Base-by-base conservation (phyloP, 30 jellyfish, hydroid and myxozoan species). In the Cassiopea andromeda region DNA sequence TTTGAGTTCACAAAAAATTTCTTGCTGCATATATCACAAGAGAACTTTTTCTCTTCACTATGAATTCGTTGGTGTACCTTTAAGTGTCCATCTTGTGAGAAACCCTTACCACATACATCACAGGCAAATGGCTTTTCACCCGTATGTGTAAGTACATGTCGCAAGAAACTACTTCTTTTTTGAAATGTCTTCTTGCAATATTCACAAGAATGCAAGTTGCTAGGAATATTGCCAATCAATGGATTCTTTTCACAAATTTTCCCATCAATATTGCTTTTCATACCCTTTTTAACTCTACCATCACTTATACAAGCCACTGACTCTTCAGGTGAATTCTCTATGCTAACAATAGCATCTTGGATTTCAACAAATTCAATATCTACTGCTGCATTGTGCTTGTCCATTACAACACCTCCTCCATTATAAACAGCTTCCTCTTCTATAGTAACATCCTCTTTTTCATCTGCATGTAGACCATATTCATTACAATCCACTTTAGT, bases 11-110 rank as follows among this genome's bases (percentile, higher is more conserved):
- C 73, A 7, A 58, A 18, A 73, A 84, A 84, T 1, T 18, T 43
- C 69, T 74, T 60, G 7, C 93, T 88, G 48, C 93, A 85, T 27
- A 38, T 7, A 43, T 74, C 68, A 67, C 93, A 85, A 19, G 84
- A 19, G 66, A 54, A 85, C 16, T 61, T 43, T 46, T 75, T 85
- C 75, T 73, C 88, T 18, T 75, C 74, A 3, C 44, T 85, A 67
- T 85, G 93, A 12, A 17, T 85, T 5, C 69, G 73, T 16, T 73
- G 46, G 57, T 85, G 93, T 1, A 38, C 76, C 44, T 13, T 75
- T 3, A 74, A 18, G 44, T 75, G 77, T 9, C 19, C 71, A 60
- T 44, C 17, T 43, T 60, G 75, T 7, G 83, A 46, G 80, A 85
- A 85, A 14, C 81, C 60, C 46, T 85, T 85, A 14, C 82, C 83